A percentile compares a stretch with the other conserved stretches of the same genome.
These are phyloP conservation scores for Philypnodon macrostomus DNA, from an alignment of 2,797 vertebrate species.

Conservation along the genomic window DNA sequence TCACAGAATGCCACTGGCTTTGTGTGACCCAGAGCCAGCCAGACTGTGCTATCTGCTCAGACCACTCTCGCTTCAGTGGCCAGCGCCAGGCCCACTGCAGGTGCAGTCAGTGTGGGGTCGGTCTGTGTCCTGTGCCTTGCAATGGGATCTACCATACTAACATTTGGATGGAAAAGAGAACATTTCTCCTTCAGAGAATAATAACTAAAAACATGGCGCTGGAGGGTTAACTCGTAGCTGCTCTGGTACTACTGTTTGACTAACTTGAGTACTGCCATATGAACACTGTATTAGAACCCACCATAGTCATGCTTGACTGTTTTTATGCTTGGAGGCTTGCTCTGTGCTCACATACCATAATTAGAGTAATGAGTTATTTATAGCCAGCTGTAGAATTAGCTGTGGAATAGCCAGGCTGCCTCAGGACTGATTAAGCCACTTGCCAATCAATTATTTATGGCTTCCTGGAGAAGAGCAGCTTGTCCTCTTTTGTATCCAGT, in stretches of 20 bases:
- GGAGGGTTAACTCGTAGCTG: constrained; percentile 6
- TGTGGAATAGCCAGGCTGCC: constrained; percentile 70
- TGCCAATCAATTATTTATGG: constrained; percentile 80
- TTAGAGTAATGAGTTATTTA: constrained; percentile 81
- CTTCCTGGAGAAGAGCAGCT: constrained; percentile 74
- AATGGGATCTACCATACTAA: too few relatives aligned
- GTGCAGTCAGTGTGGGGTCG: too few relatives aligned
- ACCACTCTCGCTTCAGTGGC: too few relatives aligned
- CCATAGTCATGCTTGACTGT: constrained; percentile 61
- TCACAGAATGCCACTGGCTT: too few relatives aligned
- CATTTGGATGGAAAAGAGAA: too few relatives aligned
- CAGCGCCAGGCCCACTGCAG: too few relatives aligned
- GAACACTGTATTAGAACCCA: constrained; percentile 42
- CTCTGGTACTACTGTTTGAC: constrained; percentile 17
- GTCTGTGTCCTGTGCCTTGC: too few relatives aligned
- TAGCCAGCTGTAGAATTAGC: constrained; percentile 74
- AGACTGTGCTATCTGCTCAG: too few relatives aligned
- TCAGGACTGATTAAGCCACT: constrained; percentile 73
- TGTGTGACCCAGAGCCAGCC: too few relatives aligned
- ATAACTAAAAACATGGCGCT: too few relatives aligned
- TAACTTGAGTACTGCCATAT: constrained; percentile 45
- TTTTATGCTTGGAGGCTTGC: constrained; percentile 59
- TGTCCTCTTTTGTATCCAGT: constrained; percentile 72
- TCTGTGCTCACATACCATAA: constrained; percentile 68
- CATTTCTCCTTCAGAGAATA: too few relatives aligned